Evolutionary conservation across 2,797 vertebrate species (phyloP), one percentile per base, ranked within the genome.

Genomic region (Pseudochaenichthys georgianus): DNA sequence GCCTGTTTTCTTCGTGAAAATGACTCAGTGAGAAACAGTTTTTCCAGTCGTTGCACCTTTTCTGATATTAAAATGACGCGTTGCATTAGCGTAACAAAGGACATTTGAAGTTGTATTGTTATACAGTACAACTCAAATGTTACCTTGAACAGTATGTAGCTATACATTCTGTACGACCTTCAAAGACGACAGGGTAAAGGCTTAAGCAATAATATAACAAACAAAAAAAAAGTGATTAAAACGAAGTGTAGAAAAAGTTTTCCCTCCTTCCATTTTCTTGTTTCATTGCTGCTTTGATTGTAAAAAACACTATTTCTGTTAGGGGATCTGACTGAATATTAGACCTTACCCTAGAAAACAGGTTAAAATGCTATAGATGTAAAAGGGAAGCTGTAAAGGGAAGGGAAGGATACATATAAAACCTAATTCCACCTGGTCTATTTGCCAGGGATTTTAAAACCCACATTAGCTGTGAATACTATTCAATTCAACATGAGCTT

Each of bases 11-110:
- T 82, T 21, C 42, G 52, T 19, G 64, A 78, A 72, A 83, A 70
- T 17, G 46, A 19, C 55, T 46, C 21, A 34, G 42, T 3, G 38
- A 45, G 41, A 69, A 72, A 17, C 34, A 3, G 47, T 67, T 53
- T 82, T 83, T 80, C 61, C 64, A 65, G 52, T 73, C 70, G 81
- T 85, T 72, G 13, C 60, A 79, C 71, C 74, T 75, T 23, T 53
- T 76, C 55, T 21, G 68, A 77, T 73, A 66, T 73, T 70, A 64
- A 75, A 71, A 59, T 73, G 68, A 65, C n/a, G 48, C 54, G 21
- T 68, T 75, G 75, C 63, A 73, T 74, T 70, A 55, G 53, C 9
- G 47, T 48, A 66, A 79, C 64, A 76, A 71, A 83, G 48, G 31
- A 69, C 65, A 68, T 69, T 9, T 46, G 8, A 60, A 70, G 60